Percentiles rank a stretch among this genome's conserved stretches.
Evolutionary conservation across 1,140 invertebrate species (phyloP).

Genomic region (Drosophila malerkotliana): DNA sequence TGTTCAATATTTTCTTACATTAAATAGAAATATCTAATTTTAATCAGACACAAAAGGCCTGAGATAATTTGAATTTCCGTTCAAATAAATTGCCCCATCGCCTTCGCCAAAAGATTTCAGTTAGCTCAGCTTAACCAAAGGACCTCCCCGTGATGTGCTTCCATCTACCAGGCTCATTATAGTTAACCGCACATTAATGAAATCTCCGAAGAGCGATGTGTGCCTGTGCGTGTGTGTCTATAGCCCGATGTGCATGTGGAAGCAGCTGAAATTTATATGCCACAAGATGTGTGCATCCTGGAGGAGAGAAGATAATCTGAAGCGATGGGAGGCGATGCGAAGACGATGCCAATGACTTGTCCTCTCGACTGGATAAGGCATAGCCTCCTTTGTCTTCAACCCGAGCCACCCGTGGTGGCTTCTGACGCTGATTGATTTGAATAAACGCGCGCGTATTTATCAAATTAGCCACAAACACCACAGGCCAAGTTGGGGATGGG

Average conservation of each 20-base stretch:
- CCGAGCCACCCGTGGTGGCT: slow-evolving; percentile 16
- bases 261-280: slow-evolving; percentile 67
- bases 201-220: slow-evolving; percentile 52
- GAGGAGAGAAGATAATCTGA: slow-evolving; percentile 17
- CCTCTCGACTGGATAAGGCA: slow-evolving; percentile 12
- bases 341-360: slow-evolving; percentile 33
- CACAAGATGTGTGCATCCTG: slow-evolving; percentile 48
- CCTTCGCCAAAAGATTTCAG: slow-evolving; percentile 30
- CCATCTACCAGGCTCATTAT: slow-evolving; percentile 56
- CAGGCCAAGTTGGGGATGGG: slow-evolving; percentile 12
- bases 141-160: slow-evolving; percentile 33
- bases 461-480: slow-evolving; percentile 74
- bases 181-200: slow-evolving; percentile 79
- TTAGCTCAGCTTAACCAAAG: slow-evolving; percentile 24
- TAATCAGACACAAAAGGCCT: background rate
- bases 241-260: slow-evolving; percentile 19
- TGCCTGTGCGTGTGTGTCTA: slow-evolving; percentile 23
- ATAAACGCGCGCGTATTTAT: slow-evolving; percentile 81
- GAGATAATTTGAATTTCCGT: slow-evolving; percentile 23
- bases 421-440: slow-evolving; percentile 81
- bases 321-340: slow-evolving; percentile 3
- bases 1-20: background rate
- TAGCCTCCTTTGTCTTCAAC: background rate
- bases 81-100: slow-evolving; percentile 33
- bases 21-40: background rate